Conservation (phyloP, 2,888 invertebrate species). For the Drosophila ezoana region DNA sequence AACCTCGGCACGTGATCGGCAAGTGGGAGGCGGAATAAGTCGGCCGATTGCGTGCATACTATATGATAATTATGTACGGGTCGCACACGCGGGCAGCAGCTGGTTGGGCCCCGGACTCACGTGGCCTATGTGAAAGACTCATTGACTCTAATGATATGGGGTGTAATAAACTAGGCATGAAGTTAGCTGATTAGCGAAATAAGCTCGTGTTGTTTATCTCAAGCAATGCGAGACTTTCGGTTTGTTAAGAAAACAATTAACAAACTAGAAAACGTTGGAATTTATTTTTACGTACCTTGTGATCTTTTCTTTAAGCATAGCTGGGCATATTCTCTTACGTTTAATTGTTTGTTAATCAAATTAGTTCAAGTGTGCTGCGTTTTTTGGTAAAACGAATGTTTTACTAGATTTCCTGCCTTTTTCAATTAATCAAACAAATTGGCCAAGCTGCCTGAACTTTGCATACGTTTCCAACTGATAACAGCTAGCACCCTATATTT, state of each 20-base stretch:
- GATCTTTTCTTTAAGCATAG: background rate
- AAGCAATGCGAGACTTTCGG: background rate
- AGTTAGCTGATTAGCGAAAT: conserved; percentile 32
- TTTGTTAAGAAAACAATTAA: background rate
- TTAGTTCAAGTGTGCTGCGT: too few species aligned
- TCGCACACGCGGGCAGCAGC: conserved; percentile 54
- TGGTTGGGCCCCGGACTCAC: conserved; percentile 25
- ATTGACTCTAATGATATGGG: background rate
- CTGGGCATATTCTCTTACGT: background rate
- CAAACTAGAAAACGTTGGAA: background rate
- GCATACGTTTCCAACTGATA: too few species aligned
- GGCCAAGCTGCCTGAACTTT: too few species aligned
- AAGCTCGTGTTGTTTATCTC: background rate
- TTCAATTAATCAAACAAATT: too few species aligned
- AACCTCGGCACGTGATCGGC: conserved; percentile 37
- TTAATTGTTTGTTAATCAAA: too few species aligned
- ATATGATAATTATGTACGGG: conserved; percentile 11
- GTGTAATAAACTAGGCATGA: background rate
- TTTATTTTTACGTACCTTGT: background rate
- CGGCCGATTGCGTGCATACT: conserved; percentile 21
- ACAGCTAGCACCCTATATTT: too few species aligned
- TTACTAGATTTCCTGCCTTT: too few species aligned
- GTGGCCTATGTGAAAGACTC: conserved; percentile 22
- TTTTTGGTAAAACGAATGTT: too few species aligned
- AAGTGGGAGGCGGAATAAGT: conserved; percentile 12